Evolutionary conservation across 2,113 vertebrate genomes (phyloP), one percentile per base, ranked within the genome.

Genomic region (Lagopus muta): DNA sequence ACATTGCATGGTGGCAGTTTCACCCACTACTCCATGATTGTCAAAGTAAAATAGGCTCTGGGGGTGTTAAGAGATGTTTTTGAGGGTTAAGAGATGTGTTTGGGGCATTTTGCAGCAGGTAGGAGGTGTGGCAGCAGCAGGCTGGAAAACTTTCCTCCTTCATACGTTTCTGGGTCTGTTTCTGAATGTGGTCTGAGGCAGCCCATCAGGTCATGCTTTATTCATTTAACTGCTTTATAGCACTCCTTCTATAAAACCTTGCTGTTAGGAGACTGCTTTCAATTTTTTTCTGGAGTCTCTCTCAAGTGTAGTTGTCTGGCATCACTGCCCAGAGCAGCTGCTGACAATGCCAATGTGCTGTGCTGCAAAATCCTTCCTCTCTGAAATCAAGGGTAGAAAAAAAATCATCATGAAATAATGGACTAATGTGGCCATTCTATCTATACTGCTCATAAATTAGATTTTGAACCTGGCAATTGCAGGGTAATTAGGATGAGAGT

Each of bases 401-500:
- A 90, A 89, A 80, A 92, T 90, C 83, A 88, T 89, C 27, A 72
- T 58, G 85, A 89, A 94, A 93, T 93, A 94, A 96, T 79, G 78
- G 82, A 85, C 84, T 94, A 96, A 91, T 80, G 76, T 88, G 83
- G 90, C 66, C 47, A 84, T 96, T 96, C 70, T 92, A 88, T 77
- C 94, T 85, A 64, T 89, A 71, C 79, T 84, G 52, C 90, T 93
- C 92, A 94, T 96, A 95, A 97, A 95, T 95, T 94, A 93, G 86
- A 89, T 92, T 94, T 87, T 95, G 94, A 95, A 93, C 72, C 47
- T 86, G 70, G 87, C 92, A 93, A 96, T 82, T 92, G 91, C 89
- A 91, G 89, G 55, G 74, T 95, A 96, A 97, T 97, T 96, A 96
- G 89, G 71, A 97, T 38, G 82, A 95, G 75, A 95, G 91, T 40